A percentile compares a stretch with the other conserved stretches of the same genome.
Evolutionary conservation across 2,113 vertebrate genomes (phyloP).

Genomic region (Leucopsar rothschildi): DNA sequence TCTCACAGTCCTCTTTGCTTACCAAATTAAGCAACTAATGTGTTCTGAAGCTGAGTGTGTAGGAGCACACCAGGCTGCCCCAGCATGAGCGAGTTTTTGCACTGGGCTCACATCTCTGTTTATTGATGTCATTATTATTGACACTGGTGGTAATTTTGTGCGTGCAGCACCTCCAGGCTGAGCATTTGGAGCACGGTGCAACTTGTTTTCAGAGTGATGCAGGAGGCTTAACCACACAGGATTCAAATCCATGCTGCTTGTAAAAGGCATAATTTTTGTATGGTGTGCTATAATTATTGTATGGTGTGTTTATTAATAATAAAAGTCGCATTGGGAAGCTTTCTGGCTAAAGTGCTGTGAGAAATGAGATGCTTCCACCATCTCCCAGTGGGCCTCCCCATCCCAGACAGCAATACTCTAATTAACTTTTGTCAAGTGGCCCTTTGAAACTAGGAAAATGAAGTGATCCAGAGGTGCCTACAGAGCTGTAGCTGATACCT

Average conservation of each 20-base stretch:
- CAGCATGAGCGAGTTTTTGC: not conserved
- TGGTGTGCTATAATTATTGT: constrained; percentile 13
- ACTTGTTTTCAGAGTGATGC: not conserved
- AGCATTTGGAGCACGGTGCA: not conserved
- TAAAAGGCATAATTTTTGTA: constrained; percentile 14
- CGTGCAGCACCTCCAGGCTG: not conserved
- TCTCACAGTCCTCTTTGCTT: not conserved
- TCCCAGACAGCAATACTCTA: constrained; percentile 58
- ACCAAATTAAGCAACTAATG: not conserved
- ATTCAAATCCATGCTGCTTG: not conserved
- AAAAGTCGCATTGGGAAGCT: constrained; percentile 16
- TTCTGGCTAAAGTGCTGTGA: constrained; percentile 53
- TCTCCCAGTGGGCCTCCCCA: constrained; percentile 50
- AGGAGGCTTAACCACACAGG: not conserved
- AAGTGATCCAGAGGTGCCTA: constrained; percentile 56
- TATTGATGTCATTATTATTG: not conserved
- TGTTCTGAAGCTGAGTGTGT: not conserved
- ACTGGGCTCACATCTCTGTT: not conserved
- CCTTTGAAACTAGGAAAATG: constrained; percentile 64
- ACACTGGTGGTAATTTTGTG: not conserved
- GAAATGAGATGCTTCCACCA: constrained; percentile 34
- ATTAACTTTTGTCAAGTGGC: constrained; percentile 77
- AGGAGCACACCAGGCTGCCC: not conserved
- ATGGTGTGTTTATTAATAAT: constrained; percentile 56
- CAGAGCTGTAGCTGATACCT: constrained; percentile 59